These are phyloP conservation scores for Spodoptera littoralis DNA, from an alignment of 2,888 invertebrate genomes.

Conservation along the genomic window DNA sequence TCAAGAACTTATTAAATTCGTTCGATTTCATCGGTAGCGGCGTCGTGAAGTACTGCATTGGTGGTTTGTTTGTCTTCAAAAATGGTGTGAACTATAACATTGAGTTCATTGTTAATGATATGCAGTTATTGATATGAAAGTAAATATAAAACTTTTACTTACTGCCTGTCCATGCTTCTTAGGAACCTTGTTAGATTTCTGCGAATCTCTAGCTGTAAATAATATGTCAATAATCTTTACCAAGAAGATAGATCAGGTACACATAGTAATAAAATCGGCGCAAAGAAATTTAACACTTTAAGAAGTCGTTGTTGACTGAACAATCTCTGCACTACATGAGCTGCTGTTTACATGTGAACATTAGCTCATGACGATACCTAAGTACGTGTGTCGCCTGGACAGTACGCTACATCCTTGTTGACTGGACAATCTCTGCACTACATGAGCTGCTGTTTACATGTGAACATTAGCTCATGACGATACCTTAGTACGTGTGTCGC, in stretches of 20 bases:
- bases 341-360: background rate
- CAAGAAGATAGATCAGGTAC: background rate
- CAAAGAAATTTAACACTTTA: too few species aligned
- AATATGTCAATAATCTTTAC: constrained; percentile 8
- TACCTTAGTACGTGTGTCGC: too few species aligned
- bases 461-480: too few species aligned
- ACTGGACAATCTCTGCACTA: too few species aligned
- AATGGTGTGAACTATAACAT: constrained; percentile 16
- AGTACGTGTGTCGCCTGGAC: too few species aligned
- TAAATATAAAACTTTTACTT: background rate
- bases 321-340: too few species aligned
- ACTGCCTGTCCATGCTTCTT: constrained; percentile 1
- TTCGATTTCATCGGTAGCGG: constrained; percentile 73
- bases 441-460: too few species aligned
- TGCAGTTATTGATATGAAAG: constrained; percentile 47
- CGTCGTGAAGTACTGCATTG: constrained; percentile 72
- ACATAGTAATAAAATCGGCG: too few species aligned
- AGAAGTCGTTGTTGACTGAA: too few species aligned
- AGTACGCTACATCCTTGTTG: too few species aligned
- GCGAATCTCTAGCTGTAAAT: constrained; percentile 31
- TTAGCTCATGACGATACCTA: too few species aligned
- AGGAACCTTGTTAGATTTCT: background rate
- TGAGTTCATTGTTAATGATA: constrained; percentile 5
- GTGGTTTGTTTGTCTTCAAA: constrained; percentile 63
- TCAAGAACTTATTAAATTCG: constrained; percentile 74